Evolutionary conservation across 1,140 invertebrate genomes (phyloP).

Genomic region (Drosophila obscura): DNA sequence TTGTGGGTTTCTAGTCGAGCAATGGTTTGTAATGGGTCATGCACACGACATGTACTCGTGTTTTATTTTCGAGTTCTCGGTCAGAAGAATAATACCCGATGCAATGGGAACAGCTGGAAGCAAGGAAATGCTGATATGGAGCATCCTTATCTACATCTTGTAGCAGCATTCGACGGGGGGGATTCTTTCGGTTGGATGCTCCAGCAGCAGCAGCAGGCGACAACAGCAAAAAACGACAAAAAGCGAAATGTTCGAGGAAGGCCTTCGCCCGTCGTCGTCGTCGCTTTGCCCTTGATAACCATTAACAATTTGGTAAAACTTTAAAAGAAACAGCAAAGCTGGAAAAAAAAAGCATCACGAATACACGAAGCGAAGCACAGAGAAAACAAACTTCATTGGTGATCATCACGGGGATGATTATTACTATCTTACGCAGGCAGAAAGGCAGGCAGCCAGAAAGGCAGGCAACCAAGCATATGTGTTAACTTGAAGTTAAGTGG

Average conservation of each 20-base stretch:
- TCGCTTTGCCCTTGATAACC: slow-evolving; percentile 48
- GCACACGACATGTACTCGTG: too few relatives aligned
- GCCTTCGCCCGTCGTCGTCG: too few relatives aligned
- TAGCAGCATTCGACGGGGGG: too few relatives aligned
- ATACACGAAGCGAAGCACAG: too few relatives aligned
- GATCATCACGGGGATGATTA: slow-evolving; percentile 36
- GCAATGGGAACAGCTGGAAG: too few relatives aligned
- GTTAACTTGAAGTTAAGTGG: slow-evolving; percentile 79
- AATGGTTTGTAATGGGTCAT: too few relatives aligned
- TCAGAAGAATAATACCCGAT: too few relatives aligned
- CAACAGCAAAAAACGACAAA: not conserved
- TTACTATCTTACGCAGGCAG: slow-evolving; percentile 51
- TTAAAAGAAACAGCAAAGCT: slow-evolving; percentile 10
- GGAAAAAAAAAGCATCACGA: slow-evolving; percentile 1
- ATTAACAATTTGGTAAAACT: slow-evolving; percentile 63
- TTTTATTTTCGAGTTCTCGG: too few relatives aligned
- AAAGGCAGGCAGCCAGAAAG: slow-evolving; percentile 21
- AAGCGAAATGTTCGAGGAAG: slow-evolving; percentile 3
- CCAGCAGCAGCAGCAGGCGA: not conserved
- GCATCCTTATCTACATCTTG: too few relatives aligned
- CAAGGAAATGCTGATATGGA: too few relatives aligned
- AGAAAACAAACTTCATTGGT: slow-evolving; percentile 25
- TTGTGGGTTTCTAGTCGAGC: too few relatives aligned
- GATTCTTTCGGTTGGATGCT: too few relatives aligned
- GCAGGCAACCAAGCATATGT: slow-evolving; percentile 70